A percentile compares a stretch with the other conserved stretches of the same genome.
These are phyloP conservation scores for Picathartes gymnocephalus DNA, from an alignment of 2,113 vertebrate genomes.

Conservation along the genomic window DNA sequence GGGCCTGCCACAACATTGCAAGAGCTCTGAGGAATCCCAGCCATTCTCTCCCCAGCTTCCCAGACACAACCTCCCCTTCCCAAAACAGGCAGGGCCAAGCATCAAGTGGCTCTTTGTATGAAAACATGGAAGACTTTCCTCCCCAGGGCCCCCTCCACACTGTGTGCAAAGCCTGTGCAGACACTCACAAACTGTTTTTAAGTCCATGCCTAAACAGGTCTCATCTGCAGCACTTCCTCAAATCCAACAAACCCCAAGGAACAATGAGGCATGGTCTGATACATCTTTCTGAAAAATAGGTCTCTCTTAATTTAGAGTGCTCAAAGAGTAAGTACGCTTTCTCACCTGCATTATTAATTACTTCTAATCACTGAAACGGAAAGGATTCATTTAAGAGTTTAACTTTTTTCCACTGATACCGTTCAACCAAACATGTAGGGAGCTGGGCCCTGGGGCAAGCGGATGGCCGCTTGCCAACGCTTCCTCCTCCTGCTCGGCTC, in stretches of 20 bases:
- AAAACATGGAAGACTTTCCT: not conserved
- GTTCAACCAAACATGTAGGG: not conserved
- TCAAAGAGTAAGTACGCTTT: not conserved
- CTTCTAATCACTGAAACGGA: conserved; percentile 2
- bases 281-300: conserved; percentile 35
- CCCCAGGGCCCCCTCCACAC: not conserved
- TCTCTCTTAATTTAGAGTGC: conserved; percentile 31
- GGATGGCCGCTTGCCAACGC: not conserved
- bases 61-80: not conserved
- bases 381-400: conserved; percentile 37
- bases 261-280: not conserved
- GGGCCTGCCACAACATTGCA: not conserved
- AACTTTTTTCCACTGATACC: conserved; percentile 12
- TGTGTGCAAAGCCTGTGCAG: not conserved
- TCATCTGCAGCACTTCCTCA: not conserved
- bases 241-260: not conserved
- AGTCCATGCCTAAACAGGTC: not conserved
- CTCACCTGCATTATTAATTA: conserved; percentile 49
- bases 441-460: not conserved
- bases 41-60: not conserved
- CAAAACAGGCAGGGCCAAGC: not conserved
- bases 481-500: not conserved
- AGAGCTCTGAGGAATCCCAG: conserved; percentile 27
- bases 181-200: not conserved
- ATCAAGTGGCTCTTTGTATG: not conserved